Base-by-base conservation (phyloP, 2,113 vertebrate species). In the Grammomys surdaster region DNA sequence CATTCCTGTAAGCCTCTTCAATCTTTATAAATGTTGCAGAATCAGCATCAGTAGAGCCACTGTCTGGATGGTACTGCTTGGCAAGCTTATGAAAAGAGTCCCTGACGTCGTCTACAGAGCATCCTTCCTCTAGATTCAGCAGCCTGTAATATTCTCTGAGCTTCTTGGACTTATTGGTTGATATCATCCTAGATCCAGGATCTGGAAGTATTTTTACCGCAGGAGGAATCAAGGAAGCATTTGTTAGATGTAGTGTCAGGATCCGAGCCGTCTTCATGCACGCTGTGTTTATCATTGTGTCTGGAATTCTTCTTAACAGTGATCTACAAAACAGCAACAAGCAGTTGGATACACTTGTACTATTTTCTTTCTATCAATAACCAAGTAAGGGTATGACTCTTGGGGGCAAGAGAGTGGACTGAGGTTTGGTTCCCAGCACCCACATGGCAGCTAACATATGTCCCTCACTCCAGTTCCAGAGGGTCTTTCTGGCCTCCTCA, bases 41-140 rank as follows among this genome's bases (percentile, higher is more conserved):
- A 58, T 99, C 98, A 6, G 99, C 98, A 0, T 98, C 98, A 28
- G 96, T 58, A 1, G 98, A 98, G 11, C 99, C 99, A 0, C 99
- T 99, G 84, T 99, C 99, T 0, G 99, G 99, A 76, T 99, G 99
- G 97, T 99, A 99, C 8, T 99, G 98, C 95, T 99, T 99, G 89
- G 99, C 99, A 4, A 99, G 98, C 22, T 73, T 98, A 54, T 96
- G 98, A 56, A 99, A 99, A 0, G 99, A 99, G 87, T 99, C 98
- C 95, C 99, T 99, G 88, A 99, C 98, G 17, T 99, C 98, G 0
- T 98, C 98, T 0, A 98, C 97, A 89, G 98, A 98, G 70, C 98
- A 99, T 0, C 98, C 98, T 95, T 99, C 98, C 60, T 98, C 94
- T 8, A 99, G 98, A 77, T 98, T 97, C 60, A 99, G 98, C n/a